Base-by-base conservation (phyloP, 2,888 invertebrate species). In the Lasioglossum villosulum region DNA sequence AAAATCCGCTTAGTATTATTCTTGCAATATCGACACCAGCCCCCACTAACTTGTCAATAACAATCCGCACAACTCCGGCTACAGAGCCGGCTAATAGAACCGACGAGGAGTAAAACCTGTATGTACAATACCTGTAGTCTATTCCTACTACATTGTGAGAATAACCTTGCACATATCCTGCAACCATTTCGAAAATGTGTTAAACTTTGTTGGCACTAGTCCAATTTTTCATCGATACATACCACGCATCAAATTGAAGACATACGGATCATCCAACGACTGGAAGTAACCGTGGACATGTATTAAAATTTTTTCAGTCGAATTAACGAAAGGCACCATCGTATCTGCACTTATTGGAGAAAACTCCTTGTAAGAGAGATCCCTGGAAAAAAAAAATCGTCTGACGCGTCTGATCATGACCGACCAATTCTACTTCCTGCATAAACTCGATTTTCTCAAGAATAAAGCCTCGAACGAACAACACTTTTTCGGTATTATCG, bases 301-400 rank as follows among this genome's bases (percentile, higher is more conserved):
- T 0, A 59, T 14, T 14, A 27, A 0, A 2, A 27, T 27, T 27
- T n/a, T 14, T 59, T 27, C 0, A 27, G 59, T 59, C 12, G 1
- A 12, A 59, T 59, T 27, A 12, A 59, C 4, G 1, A 0, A 12
- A n/a, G n/a, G n/a, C 27, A 4, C 1, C 0, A n/a, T 27, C 1
- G 1, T 1, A 3, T 12, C 27, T 14, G n/a, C 14, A n/a, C 0
- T 27, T n/a, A 0, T 4, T 59, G 4, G 0, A 4, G 12, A 4
- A n/a, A 27, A 14, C 4, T 59, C 27, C n/a, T 5, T 4, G 12
- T 4, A n/a, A 59, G 27, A 4, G 12, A 27, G 1, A 59, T 59
- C 12, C 5, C 59, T 59, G 59, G 27, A 5, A 59, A 45, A 2
- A 59, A 14, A 27, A n/a, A 59, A 27, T 45, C 45, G 16, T 45